phyloP scores from a whole-genome alignment of 1,140 invertebrate genomes.

The Lucilia sericata region DNA sequence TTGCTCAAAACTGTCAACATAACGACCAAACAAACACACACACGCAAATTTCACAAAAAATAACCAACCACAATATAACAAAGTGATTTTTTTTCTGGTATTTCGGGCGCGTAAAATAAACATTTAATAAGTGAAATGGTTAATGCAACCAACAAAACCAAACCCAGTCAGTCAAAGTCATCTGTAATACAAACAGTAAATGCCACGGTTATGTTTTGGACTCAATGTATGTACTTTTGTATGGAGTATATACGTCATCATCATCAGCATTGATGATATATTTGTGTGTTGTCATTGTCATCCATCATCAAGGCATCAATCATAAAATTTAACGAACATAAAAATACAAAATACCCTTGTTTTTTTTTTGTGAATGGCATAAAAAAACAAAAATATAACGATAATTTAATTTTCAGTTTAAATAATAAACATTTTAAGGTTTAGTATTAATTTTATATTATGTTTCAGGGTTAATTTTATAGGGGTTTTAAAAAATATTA shows the following conservation, averaged over 20 bases:
- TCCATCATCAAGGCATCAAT: background rate
- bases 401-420: background rate
- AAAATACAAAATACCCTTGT: background rate
- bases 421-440: background rate
- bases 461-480: too few relatives aligned
- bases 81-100: background rate
- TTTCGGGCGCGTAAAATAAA: background rate
- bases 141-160: background rate
- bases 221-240: background rate
- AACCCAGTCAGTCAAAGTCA: background rate
- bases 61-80: background rate
- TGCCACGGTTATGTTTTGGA: background rate
- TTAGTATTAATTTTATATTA: background rate
- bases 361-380: background rate
- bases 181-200: background rate
- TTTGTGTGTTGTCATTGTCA: background rate
- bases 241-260: background rate
- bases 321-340: background rate
- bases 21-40: conserved; percentile 61
- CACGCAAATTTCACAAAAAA: conserved; percentile 11
- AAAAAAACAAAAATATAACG: background rate
- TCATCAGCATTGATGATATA: background rate
- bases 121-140: background rate
- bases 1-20: conserved; percentile 63
- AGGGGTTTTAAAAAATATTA: too few relatives aligned